Conservation (phyloP, 2,797 vertebrate species). For the Lophius americanus region DNA sequence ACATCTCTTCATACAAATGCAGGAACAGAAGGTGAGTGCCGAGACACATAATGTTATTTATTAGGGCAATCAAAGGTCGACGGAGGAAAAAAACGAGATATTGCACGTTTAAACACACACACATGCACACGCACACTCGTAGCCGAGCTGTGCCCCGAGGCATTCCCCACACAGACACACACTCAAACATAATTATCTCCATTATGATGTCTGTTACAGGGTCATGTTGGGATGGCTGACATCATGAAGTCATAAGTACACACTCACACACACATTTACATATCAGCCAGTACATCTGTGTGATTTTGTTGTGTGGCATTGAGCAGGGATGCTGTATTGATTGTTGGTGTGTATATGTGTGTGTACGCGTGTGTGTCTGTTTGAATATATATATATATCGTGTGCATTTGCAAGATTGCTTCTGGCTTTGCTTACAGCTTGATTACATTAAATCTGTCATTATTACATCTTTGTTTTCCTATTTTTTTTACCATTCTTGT, state of each 20-base stretch:
- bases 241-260: constrained; percentile 39
- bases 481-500: too few species aligned
- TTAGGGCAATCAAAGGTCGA: constrained; percentile 51
- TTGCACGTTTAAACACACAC: neutral
- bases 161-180: constrained; percentile 39
- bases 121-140: too few species aligned
- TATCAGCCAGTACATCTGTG: constrained; percentile 19
- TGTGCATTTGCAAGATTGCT: constrained; percentile 1
- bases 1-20: constrained; percentile 23
- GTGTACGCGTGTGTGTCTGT: constrained; percentile 10
- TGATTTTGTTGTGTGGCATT: constrained; percentile 20
- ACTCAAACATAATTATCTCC: constrained; percentile 62
- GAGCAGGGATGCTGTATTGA: constrained; percentile 20
- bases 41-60: constrained; percentile 31
- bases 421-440: neutral
- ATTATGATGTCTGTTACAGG: constrained; percentile 54
- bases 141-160: constrained; percentile 32
- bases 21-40: constrained; percentile 2
- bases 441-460: too few species aligned
- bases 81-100: constrained; percentile 52
- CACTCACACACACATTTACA: constrained; percentile 15
- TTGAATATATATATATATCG: neutral
- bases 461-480: too few species aligned
- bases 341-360: constrained; percentile 9
- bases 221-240: constrained; percentile 51